These are phyloP conservation scores for Leptothorax acervorum DNA, from an alignment of 2,888 invertebrate genomes.

Conservation along the genomic window DNA sequence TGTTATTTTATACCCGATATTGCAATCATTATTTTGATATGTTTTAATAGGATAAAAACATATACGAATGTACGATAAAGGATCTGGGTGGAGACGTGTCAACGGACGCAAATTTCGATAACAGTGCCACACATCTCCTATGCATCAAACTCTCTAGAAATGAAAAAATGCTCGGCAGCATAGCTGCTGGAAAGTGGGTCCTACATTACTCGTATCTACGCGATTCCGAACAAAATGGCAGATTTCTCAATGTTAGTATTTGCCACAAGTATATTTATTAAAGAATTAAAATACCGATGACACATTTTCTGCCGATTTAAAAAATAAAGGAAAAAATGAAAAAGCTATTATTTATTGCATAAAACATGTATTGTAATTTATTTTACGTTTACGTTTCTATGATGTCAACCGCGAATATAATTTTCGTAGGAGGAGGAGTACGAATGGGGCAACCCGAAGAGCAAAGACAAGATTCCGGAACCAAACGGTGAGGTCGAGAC, in stretches of 20 bases:
- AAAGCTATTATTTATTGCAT: neutral
- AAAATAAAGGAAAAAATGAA: neutral
- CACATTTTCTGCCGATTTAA: neutral
- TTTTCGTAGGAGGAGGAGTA: constrained; percentile 90
- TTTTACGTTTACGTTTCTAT: neutral
- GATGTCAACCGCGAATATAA: neutral
- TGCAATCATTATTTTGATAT: constrained; percentile 9
- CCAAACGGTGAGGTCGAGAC: constrained; percentile 84
- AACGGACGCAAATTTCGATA: constrained; percentile 87
- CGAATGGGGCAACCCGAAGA: constrained; percentile 94
- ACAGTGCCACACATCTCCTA: constrained; percentile 91
- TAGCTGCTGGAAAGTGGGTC: constrained; percentile 96
- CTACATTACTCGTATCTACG: constrained; percentile 93
- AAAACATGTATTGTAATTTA: neutral
- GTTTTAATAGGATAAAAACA: constrained; percentile 86
- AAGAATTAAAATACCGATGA: neutral
- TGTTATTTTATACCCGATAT: neutral
- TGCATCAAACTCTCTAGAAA: constrained; percentile 92
- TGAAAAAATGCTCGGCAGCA: constrained; percentile 94
- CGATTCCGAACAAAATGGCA: constrained; percentile 88
- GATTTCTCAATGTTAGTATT: constrained; percentile 89
- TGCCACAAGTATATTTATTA: neutral
- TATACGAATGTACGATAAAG: constrained; percentile 87
- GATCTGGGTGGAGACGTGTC: constrained; percentile 89
- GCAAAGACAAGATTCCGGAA: constrained; percentile 86